phyloP scores from a whole-genome alignment of 2,888 invertebrate species.

The Myopa testacea region DNA sequence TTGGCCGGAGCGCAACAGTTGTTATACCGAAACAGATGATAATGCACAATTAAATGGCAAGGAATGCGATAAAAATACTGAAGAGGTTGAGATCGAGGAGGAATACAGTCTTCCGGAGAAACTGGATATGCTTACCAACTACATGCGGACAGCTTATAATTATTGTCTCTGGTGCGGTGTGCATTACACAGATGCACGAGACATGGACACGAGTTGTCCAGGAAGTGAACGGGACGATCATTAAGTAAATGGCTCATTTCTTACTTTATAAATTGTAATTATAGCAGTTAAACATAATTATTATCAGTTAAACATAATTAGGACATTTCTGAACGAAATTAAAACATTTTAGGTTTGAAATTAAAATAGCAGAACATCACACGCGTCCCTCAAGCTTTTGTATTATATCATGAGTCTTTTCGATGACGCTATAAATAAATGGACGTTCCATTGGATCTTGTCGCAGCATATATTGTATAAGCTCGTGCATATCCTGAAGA shows the following conservation, averaged over 20 bases:
- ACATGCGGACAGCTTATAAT: constrained; percentile 77
- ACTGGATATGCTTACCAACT: constrained; percentile 73
- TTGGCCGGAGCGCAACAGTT: constrained; percentile 70
- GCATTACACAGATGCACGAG: constrained; percentile 74
- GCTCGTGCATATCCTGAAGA: constrained; percentile 75
- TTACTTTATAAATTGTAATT: constrained; percentile 14
- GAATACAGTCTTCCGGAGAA: constrained; percentile 69
- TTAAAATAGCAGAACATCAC: constrained; percentile 59
- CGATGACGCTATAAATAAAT: constrained; percentile 79
- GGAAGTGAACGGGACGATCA: constrained; percentile 76
- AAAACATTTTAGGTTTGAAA: background rate
- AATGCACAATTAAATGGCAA: constrained; percentile 33
- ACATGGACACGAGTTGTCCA: constrained; percentile 75
- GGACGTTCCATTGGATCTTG: constrained; percentile 83
- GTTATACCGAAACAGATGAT: constrained; percentile 49
- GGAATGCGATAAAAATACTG: background rate
- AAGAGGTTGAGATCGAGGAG: constrained; percentile 49
- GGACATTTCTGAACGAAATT: background rate
- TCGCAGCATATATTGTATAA: constrained; percentile 78
- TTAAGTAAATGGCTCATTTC: constrained; percentile 49
- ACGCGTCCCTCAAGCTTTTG: constrained; percentile 72
- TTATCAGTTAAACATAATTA: background rate
- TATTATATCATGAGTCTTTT: constrained; percentile 72
- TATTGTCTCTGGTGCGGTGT: constrained; percentile 87
- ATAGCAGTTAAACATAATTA: constrained; percentile 4